Evolutionary conservation across 2,888 invertebrate species (phyloP).

Genomic region (Prionchulus punctatus): DNA sequence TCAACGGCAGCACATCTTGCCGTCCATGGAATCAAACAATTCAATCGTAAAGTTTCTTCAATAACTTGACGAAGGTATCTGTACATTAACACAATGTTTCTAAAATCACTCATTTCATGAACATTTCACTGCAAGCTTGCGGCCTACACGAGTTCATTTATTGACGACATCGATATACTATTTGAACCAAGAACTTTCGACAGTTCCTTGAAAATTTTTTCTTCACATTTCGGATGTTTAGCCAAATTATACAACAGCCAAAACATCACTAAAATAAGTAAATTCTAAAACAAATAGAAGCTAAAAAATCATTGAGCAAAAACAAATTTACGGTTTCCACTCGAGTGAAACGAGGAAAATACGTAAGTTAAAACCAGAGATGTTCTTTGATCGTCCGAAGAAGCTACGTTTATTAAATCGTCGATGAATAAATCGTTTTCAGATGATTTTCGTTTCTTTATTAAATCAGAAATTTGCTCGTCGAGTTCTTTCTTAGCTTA

Average conservation of each 20-base stretch:
- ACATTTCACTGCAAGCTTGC: too few species aligned
- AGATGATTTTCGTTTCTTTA: too few species aligned
- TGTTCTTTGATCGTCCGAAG: conserved; percentile 14
- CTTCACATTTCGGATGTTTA: conserved; percentile 29
- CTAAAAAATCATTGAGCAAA: background rate
- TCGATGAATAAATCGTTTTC: conserved; percentile 26
- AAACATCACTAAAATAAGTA: conserved; percentile 27
- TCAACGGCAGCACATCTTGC: conserved; percentile 32
- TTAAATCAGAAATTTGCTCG: too few species aligned
- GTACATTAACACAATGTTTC: conserved; percentile 5
- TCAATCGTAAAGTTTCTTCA: conserved; percentile 33
- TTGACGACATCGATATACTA: too few species aligned
- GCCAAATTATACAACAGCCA: conserved; percentile 35
- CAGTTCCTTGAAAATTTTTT: conserved; percentile 29
- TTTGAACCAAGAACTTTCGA: too few species aligned
- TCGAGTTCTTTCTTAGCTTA: too few species aligned
- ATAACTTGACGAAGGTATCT: conserved; percentile 34
- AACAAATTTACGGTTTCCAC: conserved; percentile 26
- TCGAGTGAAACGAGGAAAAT: conserved; percentile 32
- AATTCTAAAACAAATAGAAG: conserved; percentile 4
- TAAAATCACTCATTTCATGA: too few species aligned
- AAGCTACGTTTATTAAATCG: conserved; percentile 11
- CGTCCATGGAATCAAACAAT: conserved; percentile 32
- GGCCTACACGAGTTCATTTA: too few species aligned
- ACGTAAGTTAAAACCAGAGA: conserved; percentile 22